A percentile compares a stretch with the other conserved stretches of the same genome.
Conservation (phyloP, 2,888 invertebrate genomes). For the Meghimatium bilineatum region DNA sequence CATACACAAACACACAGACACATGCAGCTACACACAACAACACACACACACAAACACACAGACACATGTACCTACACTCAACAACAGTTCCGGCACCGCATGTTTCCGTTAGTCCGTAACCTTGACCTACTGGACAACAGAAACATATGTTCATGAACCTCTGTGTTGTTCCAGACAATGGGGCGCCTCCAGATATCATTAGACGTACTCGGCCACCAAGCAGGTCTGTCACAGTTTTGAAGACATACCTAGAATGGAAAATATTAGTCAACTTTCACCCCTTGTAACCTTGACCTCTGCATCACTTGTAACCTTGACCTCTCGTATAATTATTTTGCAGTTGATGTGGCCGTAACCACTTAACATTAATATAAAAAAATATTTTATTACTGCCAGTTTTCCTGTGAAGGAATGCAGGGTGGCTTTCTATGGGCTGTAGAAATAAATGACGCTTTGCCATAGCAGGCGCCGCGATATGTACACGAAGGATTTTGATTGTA, state of each 20-base stretch:
- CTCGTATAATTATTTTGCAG: no score
- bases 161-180: conserved; percentile 95
- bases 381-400: no score
- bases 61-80: conserved; percentile 63
- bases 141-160: conserved; percentile 93
- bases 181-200: conserved; percentile 95
- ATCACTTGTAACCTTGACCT: no score
- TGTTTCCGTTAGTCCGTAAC: conserved; percentile 98
- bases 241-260: conserved; percentile 80
- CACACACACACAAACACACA: background rate
- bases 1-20: background rate
- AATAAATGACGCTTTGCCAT: no score
- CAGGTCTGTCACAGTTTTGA: conserved; percentile 83
- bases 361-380: no score
- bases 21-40: background rate
- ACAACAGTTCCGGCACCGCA: conserved; percentile 88
- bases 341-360: no score
- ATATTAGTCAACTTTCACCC: background rate
- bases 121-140: conserved; percentile 92
- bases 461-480: no score
- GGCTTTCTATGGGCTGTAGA: no score
- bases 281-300: no score
- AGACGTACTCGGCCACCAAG: conserved; percentile 90
- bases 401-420: no score
- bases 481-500: no score